A percentile compares a stretch with the other conserved stretches of the same genome.
Evolutionary conservation across 2,113 vertebrate species (phyloP).

Genomic region (Nesoenas mayeri): DNA sequence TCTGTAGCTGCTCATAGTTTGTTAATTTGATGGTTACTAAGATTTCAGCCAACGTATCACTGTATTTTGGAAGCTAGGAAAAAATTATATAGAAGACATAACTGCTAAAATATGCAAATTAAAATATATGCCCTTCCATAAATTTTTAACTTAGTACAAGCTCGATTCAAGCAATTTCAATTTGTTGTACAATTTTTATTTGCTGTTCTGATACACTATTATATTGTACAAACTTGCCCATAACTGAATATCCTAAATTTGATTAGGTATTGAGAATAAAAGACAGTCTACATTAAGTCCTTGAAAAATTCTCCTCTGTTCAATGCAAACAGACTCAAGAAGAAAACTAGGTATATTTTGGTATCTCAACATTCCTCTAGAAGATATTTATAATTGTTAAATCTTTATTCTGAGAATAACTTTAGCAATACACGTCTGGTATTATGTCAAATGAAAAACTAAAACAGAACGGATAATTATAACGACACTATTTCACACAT

Average conservation of each 20-base stretch:
- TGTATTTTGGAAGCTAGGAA: constrained; percentile 86
- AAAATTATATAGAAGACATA: background rate
- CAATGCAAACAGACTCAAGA: background rate
- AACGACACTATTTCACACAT: background rate
- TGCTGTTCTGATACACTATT: background rate
- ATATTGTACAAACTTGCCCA: background rate
- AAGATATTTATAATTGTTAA: background rate
- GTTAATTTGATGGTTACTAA: constrained; percentile 84
- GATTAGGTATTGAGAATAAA: background rate
- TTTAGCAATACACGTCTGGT: background rate
- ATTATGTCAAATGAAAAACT: background rate
- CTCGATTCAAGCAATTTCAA: background rate
- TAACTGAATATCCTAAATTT: background rate
- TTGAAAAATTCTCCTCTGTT: background rate
- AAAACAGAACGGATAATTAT: background rate
- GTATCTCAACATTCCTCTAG: background rate
- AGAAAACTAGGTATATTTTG: background rate
- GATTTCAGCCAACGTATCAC: constrained; percentile 82
- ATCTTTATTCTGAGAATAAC: background rate
- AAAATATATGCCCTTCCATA: background rate
- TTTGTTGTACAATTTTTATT: background rate
- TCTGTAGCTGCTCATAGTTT: constrained; percentile 86
- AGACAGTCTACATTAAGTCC: background rate
- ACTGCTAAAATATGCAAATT: constrained; percentile 7
- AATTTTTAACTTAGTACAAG: background rate